Evolutionary conservation across 2,888 invertebrate genomes (phyloP).

Genomic region (Meandrusa payeni): DNA sequence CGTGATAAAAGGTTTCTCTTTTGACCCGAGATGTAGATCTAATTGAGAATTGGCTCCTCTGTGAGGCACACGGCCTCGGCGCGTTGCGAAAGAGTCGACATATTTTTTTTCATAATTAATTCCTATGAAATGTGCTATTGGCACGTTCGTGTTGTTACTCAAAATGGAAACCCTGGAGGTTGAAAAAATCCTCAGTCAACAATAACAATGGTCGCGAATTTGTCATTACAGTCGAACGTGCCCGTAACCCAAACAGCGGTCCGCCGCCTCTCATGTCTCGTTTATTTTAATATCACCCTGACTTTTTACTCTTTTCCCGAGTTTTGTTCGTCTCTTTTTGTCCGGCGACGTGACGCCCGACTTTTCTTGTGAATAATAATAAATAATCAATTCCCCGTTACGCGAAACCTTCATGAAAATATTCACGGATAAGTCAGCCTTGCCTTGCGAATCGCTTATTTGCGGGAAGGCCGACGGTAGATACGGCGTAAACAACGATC

Average conservation of each 20-base stretch:
- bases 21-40: conserved; percentile 62
- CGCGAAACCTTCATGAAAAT: conserved; percentile 35
- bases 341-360: conserved; percentile 56
- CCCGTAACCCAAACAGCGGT: conserved; percentile 60
- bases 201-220: conserved; percentile 69
- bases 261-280: conserved; percentile 51
- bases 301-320: conserved; percentile 62
- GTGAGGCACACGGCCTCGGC: conserved; percentile 44
- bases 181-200: conserved; percentile 61
- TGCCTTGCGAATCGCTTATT: conserved; percentile 45
- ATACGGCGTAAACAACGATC: conserved; percentile 35
- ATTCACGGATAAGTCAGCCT: conserved; percentile 40
- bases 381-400: conserved; percentile 31
- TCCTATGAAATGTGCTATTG: conserved; percentile 59
- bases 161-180: conserved; percentile 62
- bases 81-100: conserved; percentile 27
- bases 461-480: background rate
- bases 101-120: conserved; percentile 60
- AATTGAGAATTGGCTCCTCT: conserved; percentile 60
- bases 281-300: conserved; percentile 67
- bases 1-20: conserved; percentile 68
- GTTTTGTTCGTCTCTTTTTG: conserved; percentile 46
- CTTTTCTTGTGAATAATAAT: conserved; percentile 45
- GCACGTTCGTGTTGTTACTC: conserved; percentile 68
- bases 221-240: conserved; percentile 72